A percentile compares a stretch with the other conserved stretches of the same genome.
These are phyloP conservation scores for Frankliniella fusca DNA, from an alignment of 2,888 invertebrate species.

Conservation along the genomic window DNA sequence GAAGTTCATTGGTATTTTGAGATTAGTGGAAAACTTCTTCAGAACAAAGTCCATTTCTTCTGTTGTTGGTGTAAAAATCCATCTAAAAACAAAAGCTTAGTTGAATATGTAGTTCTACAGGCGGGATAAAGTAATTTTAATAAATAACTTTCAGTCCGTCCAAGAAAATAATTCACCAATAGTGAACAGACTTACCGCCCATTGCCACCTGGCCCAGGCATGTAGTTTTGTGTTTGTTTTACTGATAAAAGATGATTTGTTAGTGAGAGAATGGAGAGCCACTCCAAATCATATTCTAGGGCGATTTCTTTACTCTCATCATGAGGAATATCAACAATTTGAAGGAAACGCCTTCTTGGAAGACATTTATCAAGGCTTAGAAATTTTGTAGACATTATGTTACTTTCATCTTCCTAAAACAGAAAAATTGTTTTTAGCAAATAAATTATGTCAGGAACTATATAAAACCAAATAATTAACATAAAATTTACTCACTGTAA, in stretches of 20 bases:
- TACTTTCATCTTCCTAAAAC: constrained; percentile 39
- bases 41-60: constrained; percentile 66
- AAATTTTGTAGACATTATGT: constrained; percentile 67
- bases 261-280: constrained; percentile 80
- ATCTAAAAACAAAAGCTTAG: constrained; percentile 51
- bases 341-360: constrained; percentile 80
- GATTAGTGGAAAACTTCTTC: constrained; percentile 60
- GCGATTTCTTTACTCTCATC: constrained; percentile 54
- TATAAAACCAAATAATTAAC: constrained; percentile 16
- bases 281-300: constrained; percentile 83
- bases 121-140: neutral
- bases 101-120: neutral
- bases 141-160: neutral
- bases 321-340: constrained; percentile 67
- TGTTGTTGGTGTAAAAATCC: constrained; percentile 66
- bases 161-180: constrained; percentile 28
- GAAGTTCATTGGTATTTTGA: constrained; percentile 76
- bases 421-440: constrained; percentile 27
- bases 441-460: neutral
- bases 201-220: constrained; percentile 72
- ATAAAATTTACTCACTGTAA: constrained; percentile 47
- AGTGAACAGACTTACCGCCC: constrained; percentile 32
- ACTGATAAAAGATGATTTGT: constrained; percentile 86
- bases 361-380: constrained; percentile 95
- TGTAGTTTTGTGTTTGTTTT: constrained; percentile 63